phyloP scores from a whole-genome alignment of 2,888 invertebrate genomes.

The Agonopterix arenella region DNA sequence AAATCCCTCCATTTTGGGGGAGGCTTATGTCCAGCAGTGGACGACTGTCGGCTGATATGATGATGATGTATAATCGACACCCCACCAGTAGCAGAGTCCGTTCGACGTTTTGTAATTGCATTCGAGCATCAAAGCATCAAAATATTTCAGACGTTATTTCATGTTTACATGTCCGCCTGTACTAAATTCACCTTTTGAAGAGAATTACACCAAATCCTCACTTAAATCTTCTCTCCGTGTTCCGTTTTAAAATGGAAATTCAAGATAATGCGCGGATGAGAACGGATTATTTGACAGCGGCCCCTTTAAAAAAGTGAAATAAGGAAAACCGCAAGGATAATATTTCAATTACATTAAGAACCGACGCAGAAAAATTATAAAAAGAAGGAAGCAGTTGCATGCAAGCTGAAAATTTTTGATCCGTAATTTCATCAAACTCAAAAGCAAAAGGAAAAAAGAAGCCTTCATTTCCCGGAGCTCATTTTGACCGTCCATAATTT shows the following conservation, averaged over 20 bases:
- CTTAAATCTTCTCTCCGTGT: constrained; percentile 36
- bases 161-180: constrained; percentile 21
- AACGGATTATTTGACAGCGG: constrained; percentile 31
- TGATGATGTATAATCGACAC: too few relatives aligned
- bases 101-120: too few relatives aligned
- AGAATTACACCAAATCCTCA: constrained; percentile 33
- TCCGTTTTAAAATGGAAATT: constrained; percentile 49
- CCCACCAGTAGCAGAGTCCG: too few relatives aligned
- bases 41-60: too few relatives aligned
- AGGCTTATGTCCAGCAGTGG: too few relatives aligned
- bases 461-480: neutral
- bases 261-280: constrained; percentile 42
- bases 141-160: constrained; percentile 4
- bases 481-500: constrained; percentile 5
- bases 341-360: constrained; percentile 36
- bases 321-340: constrained; percentile 27
- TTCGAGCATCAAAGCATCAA: too few relatives aligned
- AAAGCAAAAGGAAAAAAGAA: neutral
- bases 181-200: constrained; percentile 35
- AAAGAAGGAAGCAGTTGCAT: neutral
- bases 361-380: constrained; percentile 5
- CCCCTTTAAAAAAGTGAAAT: constrained; percentile 35
- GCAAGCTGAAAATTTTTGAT: neutral
- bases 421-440: neutral
- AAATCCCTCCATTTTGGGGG: too few relatives aligned